Evolutionary conservation across 1,140 invertebrate species (phyloP), one percentile per base, ranked within the genome.

Genomic region (Papilio xuthus): DNA sequence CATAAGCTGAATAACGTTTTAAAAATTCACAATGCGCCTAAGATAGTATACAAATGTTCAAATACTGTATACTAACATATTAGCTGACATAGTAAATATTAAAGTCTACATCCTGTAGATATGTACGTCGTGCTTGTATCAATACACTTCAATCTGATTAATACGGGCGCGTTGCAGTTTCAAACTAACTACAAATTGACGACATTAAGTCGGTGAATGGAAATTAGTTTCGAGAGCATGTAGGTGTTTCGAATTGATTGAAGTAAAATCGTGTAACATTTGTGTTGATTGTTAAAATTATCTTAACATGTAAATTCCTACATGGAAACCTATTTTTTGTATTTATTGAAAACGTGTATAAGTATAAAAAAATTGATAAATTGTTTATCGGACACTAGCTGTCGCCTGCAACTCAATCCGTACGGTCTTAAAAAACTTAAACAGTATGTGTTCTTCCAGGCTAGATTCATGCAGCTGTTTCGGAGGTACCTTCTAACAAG

Each of bases 201-300:
- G 60, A 67, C 60, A 67, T 67, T 67, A 67, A 67, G 60, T 67
- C 60, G 60, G 60, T 67, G 60, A 67, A 67, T 67, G 60, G 60
- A 67, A 67, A 67, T 67, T 67, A 67, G 60, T 67, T 67, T 67
- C 23, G 60, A 28, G 26, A 67, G 26, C 60, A 67, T 67, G 26
- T 67, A 67, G 60, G 60, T 67, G 60, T 67, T 67, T 67, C 60
- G 60, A 28, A 28, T 28, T 67, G 60, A 67, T 67, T 28, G 60
- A 67, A 67, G 26, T 13, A 28, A 67, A 26, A 28, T 67, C 15
- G 56, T 60, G 23, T 60, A 26, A 60, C 56, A 60, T 60, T 60
- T 60, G 60, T 28, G 26, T 67, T 67, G 60, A 28, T 67, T 67
- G 26, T 67, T 28, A 28, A 67, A 60, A 67, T 67, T 15, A 67